These are phyloP conservation scores for Aphelocoma californica DNA, from an alignment of 2,797 vertebrate species.

Conservation along the genomic window DNA sequence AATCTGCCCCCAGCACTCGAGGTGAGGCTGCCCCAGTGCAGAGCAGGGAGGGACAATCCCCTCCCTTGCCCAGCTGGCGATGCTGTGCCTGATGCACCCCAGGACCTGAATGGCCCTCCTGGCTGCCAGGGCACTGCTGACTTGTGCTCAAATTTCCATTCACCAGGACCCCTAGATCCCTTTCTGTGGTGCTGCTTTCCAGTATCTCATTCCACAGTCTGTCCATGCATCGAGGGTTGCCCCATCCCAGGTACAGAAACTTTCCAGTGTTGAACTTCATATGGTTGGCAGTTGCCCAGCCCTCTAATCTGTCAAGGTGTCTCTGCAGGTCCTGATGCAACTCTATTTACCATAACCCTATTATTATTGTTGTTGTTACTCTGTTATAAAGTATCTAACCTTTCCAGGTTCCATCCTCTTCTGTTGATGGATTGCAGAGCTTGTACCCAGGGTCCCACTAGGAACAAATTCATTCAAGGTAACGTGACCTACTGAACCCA, in stretches of 20 bases:
- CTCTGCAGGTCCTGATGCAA: not conserved
- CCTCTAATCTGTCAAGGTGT: not conserved
- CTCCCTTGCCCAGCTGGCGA: fast-evolving
- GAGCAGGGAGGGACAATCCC: not conserved
- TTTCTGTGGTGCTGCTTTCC: not conserved
- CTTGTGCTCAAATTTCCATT: not conserved
- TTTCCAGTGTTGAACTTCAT: not conserved
- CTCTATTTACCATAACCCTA: not conserved
- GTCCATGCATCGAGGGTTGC: not conserved
- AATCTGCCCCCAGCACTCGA: fast-evolving
- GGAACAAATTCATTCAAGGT: not conserved
- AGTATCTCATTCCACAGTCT: not conserved
- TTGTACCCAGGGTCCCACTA: not conserved
- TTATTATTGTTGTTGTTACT: not conserved
- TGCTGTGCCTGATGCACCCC: not conserved
- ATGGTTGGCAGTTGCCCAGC: not conserved
- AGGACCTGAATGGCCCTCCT: fast-evolving
- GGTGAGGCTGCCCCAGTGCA: not conserved
- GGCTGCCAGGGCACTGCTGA: not conserved
- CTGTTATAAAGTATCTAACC: not conserved
- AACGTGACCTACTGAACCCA: not conserved
- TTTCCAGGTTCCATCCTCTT: not conserved
- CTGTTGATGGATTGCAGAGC: not conserved
- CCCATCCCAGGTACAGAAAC: not conserved
- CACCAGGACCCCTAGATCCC: not conserved